Evolutionary conservation across 2,888 invertebrate genomes (phyloP), one percentile per base, ranked within the genome.

Genomic region (Cantharis rustica): DNA sequence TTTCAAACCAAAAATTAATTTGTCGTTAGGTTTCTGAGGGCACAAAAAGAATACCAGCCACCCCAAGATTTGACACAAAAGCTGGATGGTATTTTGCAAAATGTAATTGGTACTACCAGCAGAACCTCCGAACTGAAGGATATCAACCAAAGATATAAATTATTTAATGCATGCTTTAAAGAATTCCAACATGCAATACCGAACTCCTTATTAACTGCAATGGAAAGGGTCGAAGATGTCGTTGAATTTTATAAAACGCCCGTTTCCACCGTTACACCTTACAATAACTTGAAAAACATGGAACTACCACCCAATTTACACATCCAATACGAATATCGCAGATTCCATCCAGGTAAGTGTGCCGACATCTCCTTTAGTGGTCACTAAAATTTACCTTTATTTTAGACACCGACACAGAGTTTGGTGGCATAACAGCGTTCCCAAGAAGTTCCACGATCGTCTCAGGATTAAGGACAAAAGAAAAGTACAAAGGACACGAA

Each of bases 261-360:
- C 16, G 91, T 97, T 1, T 90, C 92, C 79, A 92, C 91, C 0
- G 90, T 89, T 3, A 92, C 93, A 16, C 96, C 96, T 15, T 92
- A 93, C 83, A 96, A 97, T 82, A 90, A 91, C 31, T 85, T 96
- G 83, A 91, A 91, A 78, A 90, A 89, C 76, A 91, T 92, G 85
- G 93, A 96, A 27, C 88, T 98, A 71, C 98, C 98, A 0, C 93
- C 94, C 84, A 98, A 98, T 89, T 88, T 98, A 23, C 94, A 97
- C 86, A 90, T 98, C 3, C 94, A 95, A 85, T 89, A 92, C 76
- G 94, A 98, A 68, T 95, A 95, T 86, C 86, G 93, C 64, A 90
- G 97, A 75, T 98, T 96, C 88, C 92, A 96, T 89, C 96, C 97
- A 80, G 93, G 94, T 93, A 82, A 62, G 23, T 23, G 75, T 68